These are phyloP conservation scores for Spinibarbus caldwelli DNA, from an alignment of 2,797 vertebrate genomes.

Conservation along the genomic window DNA sequence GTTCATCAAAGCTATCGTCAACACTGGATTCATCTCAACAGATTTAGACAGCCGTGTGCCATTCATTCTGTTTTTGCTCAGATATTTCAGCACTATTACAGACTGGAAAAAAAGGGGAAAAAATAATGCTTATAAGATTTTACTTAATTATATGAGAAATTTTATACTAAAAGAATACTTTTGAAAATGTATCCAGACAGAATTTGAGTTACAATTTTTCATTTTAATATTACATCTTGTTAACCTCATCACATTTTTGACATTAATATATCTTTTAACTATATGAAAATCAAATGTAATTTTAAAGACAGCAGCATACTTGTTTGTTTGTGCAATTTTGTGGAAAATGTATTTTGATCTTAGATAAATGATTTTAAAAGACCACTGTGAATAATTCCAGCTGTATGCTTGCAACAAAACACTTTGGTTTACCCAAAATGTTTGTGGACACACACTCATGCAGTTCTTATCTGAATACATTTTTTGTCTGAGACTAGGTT, in stretches of 20 bases:
- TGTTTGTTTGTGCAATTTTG: constrained; percentile 65
- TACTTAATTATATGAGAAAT: constrained; percentile 12
- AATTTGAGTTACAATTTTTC: constrained; percentile 60
- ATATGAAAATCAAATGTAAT: constrained; percentile 58
- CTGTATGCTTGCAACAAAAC: constrained; percentile 56
- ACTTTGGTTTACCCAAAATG: constrained; percentile 45
- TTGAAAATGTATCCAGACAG: constrained; percentile 3
- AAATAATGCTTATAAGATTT: constrained; percentile 10
- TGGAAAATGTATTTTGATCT: constrained; percentile 59
- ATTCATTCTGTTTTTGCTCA: neutral
- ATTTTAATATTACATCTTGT: constrained; percentile 62
- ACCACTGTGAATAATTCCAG: constrained; percentile 71
- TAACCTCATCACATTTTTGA: constrained; percentile 68
- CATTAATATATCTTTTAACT: constrained; percentile 66
- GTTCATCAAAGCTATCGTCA: too few species aligned
- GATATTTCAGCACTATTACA: constrained; percentile 11
- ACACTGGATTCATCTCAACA: constrained; percentile 24
- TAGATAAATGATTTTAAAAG: constrained; percentile 54
- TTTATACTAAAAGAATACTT: constrained; percentile 36
- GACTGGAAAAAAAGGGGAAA: neutral
- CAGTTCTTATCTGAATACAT: constrained; percentile 59
- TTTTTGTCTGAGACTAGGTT: constrained; percentile 55
- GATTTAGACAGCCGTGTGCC: neutral
- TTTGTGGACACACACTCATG: constrained; percentile 43
- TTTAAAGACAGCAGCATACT: constrained; percentile 59